Evolutionary conservation across 2,113 vertebrate species (phyloP).

Genomic region (Ailuropoda melanoleuca): DNA sequence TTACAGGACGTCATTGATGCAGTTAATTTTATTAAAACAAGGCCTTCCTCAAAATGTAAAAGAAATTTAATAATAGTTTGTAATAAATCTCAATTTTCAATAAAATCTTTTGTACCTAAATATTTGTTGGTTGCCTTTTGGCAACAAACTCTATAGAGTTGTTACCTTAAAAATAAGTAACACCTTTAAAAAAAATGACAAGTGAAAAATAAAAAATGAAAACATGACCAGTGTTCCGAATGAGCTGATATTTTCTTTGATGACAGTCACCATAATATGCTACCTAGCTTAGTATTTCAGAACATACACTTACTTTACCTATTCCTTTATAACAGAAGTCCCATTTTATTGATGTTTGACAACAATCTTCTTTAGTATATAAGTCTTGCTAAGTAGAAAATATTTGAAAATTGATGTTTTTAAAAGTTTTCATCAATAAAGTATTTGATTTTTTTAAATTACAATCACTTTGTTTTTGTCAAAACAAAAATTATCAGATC

Average conservation of each 20-base stretch:
- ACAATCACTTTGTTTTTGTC: background rate
- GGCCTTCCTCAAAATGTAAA: background rate
- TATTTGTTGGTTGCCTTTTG: background rate
- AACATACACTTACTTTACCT: background rate
- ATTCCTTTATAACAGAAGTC: background rate
- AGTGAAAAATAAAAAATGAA: background rate
- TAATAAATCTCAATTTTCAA: background rate
- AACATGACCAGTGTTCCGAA: background rate
- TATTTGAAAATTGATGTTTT: background rate
- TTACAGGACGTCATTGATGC: background rate
- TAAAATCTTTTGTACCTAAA: background rate
- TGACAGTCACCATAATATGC: background rate
- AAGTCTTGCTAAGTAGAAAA: background rate
- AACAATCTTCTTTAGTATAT: background rate
- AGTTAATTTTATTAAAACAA: background rate
- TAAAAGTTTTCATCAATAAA: background rate
- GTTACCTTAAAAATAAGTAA: background rate
- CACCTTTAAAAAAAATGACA: background rate
- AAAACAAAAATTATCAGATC: background rate
- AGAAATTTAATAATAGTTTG: background rate
- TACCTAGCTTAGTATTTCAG: background rate
- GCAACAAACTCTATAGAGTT: background rate
- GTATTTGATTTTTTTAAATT: background rate
- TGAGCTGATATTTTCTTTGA: background rate
- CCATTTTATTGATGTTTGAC: background rate